These are phyloP conservation scores for Emys orbicularis DNA, from an alignment of 2,797 vertebrate genomes.

Conservation along the genomic window DNA sequence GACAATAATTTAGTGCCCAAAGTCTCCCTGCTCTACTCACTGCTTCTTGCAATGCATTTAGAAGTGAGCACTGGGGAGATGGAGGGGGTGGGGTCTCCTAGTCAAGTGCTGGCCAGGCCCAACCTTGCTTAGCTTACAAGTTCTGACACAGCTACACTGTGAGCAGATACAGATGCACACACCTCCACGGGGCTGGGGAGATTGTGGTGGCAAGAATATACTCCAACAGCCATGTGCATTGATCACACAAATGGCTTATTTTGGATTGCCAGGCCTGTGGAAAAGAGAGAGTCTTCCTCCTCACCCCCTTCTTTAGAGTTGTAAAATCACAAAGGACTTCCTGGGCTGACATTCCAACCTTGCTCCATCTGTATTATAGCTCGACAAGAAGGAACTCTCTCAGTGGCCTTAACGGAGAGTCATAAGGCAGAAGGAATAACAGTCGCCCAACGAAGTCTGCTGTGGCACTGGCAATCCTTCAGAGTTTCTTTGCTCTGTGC, in stretches of 20 bases:
- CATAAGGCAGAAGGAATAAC: background rate
- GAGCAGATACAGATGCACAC: background rate
- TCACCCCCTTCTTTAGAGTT: background rate
- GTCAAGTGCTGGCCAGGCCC: background rate
- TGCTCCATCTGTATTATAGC: background rate
- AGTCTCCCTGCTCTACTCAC: background rate
- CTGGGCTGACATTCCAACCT: background rate
- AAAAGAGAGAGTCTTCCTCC: background rate
- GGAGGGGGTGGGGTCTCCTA: background rate
- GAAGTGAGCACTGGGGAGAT: background rate
- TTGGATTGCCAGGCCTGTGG: background rate
- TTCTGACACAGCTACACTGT: fast-evolving
- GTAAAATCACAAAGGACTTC: background rate
- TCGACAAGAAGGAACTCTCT: background rate
- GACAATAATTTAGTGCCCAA: background rate
- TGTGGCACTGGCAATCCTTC: conserved; percentile 49
- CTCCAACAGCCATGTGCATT: background rate
- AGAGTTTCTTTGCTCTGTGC: conserved; percentile 1
- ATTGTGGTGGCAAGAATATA: fast-evolving
- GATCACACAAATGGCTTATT: background rate
- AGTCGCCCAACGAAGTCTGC: background rate
- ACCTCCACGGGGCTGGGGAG: fast-evolving
- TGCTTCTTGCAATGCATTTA: background rate
- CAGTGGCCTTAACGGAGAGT: background rate
- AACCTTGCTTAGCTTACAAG: background rate